phyloP scores from a whole-genome alignment of 2,797 vertebrate genomes.

The Sarcoramphus papa region DNA sequence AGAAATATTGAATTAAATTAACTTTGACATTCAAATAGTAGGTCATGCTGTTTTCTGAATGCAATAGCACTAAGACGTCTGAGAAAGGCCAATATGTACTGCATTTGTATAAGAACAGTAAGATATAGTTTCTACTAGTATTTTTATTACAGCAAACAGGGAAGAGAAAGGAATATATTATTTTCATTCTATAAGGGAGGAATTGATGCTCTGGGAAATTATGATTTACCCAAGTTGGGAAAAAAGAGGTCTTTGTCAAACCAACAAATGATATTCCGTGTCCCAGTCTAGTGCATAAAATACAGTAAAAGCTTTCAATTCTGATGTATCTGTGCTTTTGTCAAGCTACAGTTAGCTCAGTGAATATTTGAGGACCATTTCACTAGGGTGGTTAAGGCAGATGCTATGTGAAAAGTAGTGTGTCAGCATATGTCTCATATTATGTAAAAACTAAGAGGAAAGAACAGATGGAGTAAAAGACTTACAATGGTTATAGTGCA shows the following conservation, averaged over 20 bases:
- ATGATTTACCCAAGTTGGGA: not conserved
- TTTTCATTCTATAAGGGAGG: not conserved
- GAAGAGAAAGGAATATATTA: not conserved
- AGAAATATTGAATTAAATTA: not conserved
- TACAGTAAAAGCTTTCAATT: not conserved
- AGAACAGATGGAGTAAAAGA: slow-evolving; percentile 4
- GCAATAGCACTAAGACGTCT: not conserved
- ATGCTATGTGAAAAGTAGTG: not conserved
- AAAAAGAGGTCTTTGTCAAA: not conserved
- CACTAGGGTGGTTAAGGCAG: not conserved
- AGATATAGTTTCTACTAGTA: not conserved
- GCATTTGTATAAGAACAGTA: not conserved
- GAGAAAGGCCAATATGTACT: not conserved
- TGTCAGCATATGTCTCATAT: not conserved
- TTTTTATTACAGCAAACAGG: not conserved
- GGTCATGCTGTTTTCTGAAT: not conserved
- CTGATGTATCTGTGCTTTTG: not conserved
- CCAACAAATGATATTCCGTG: not conserved
- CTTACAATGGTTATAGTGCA: not conserved
- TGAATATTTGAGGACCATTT: not conserved
- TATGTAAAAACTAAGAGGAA: not conserved
- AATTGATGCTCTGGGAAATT: not conserved
- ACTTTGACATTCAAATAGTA: not conserved
- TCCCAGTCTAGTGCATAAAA: not conserved
- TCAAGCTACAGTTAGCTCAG: not conserved